A percentile compares a stretch with the other conserved stretches of the same genome.
Evolutionary conservation across 1,140 invertebrate species (phyloP).

Genomic region (Heliconius nattereri): DNA sequence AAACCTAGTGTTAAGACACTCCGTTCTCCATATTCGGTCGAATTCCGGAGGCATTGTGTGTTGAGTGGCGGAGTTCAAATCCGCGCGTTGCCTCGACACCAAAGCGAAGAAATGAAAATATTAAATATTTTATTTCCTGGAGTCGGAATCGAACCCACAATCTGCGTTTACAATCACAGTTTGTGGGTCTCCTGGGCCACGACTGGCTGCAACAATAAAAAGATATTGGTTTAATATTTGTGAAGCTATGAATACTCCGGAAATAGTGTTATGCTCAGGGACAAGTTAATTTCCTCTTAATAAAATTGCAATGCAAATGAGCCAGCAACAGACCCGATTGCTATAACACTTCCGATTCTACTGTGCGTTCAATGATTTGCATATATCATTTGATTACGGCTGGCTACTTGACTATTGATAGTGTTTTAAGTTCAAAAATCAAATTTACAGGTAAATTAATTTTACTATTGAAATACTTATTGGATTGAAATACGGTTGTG

Average conservation of each 20-base stretch:
- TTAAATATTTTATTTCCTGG: neutral
- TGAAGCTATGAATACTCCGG: slow-evolving; percentile 18
- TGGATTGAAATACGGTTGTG: too few relatives aligned
- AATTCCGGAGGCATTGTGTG: too few relatives aligned
- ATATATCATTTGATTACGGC: slow-evolving; percentile 12
- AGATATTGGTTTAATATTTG: slow-evolving; percentile 19
- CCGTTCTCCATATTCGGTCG: too few relatives aligned
- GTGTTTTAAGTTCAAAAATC: neutral
- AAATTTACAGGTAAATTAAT: neutral
- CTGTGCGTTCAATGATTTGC: slow-evolving; percentile 23
- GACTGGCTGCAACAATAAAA: neutral
- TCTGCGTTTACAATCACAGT: too few relatives aligned
- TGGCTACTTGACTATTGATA: neutral
- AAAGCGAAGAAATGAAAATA: too few relatives aligned
- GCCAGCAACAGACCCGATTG: slow-evolving; percentile 25
- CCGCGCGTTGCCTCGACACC: neutral
- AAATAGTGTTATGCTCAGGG: slow-evolving; percentile 22
- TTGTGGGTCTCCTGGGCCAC: neutral
- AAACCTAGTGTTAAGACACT: too few relatives aligned
- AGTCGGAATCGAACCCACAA: neutral
- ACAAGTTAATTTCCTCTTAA: slow-evolving; percentile 33
- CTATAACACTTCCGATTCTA: slow-evolving; percentile 30
- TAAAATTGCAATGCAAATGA: slow-evolving; percentile 33
- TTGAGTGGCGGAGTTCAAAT: neutral
- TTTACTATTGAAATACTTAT: neutral